phyloP scores from a whole-genome alignment of 2,888 invertebrate genomes.

The Melanargia galathea region DNA sequence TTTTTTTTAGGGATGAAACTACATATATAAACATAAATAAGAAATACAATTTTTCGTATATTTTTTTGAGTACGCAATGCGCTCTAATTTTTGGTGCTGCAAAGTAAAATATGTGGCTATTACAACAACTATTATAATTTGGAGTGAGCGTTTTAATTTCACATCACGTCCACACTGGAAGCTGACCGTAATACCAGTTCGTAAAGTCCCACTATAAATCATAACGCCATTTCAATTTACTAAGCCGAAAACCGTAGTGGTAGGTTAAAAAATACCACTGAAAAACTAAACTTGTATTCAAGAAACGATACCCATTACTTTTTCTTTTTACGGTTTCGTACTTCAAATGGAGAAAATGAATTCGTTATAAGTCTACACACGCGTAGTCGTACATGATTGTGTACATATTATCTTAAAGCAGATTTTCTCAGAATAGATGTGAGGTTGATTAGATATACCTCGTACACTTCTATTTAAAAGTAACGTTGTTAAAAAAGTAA shows the following conservation, averaged over 20 bases:
- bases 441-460: too few relatives aligned
- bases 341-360: background rate
- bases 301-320: conserved; percentile 78
- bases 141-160: conserved; percentile 55
- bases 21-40: too few relatives aligned
- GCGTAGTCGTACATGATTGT: too few relatives aligned
- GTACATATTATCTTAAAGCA: background rate
- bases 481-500: too few relatives aligned
- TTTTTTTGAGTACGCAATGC: background rate
- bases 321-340: conserved; percentile 51
- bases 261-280: conserved; percentile 65
- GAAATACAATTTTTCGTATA: too few relatives aligned
- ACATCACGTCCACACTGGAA: conserved; percentile 65
- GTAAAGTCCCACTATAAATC: conserved; percentile 76
- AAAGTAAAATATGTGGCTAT: conserved; percentile 13
- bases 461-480: too few relatives aligned
- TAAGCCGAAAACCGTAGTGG: conserved; percentile 67
- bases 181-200: conserved; percentile 70
- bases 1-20: too few relatives aligned
- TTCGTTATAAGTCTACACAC: background rate
- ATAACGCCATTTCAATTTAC: conserved; percentile 78
- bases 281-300: conserved; percentile 79
- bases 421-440: background rate
- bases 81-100: background rate
- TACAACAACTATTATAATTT: conserved; percentile 27